Evolutionary conservation across 1,140 invertebrate species (phyloP), one percentile per base, ranked within the genome.

Genomic region (Eupeodes corollae): DNA sequence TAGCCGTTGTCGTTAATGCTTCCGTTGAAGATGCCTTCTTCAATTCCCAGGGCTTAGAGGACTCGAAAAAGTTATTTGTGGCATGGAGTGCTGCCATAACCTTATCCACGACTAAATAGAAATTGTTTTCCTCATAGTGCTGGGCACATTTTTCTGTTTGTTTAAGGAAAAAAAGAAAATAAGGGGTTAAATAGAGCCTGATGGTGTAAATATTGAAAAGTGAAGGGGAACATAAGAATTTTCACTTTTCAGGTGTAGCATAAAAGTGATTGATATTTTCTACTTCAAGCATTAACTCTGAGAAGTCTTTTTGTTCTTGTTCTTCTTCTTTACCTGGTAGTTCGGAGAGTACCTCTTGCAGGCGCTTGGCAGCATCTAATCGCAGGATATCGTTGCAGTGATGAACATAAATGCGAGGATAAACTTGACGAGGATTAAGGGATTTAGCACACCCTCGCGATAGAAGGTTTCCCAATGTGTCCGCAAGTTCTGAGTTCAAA

Each of bases 391-490:
- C 53, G 15, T 68, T 44, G 50, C 78, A 73, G 42, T 70, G 72
- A 54, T 61, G 59, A 18, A 50, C 46, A 52, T 76, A 67, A 37
- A 82, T 70, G 46, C 65, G 48, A 2, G 89, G 89, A 67, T 88
- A 84, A 54, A 79, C 72, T 64, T 82, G 79, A 12, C 72, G 58
- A 15, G 83, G 82, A 78, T 98, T 98, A 21, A 98, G 67, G 19
- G 79, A 67, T 51, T 73, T 74, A 30, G 84, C 82, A 52, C 80
- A 82, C 60, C 82, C 86, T 41, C 95, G 77, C 54, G 77, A 86
- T 16, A 96, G 72, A 32, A 98, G 73, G 75, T 98, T 98, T 18
- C 93, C 94, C 1, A 97, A 68, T 5, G 86, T 92, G 65, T 97
- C 86, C 3, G 91, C 91, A 39, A 99, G 70, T 66, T 98, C 93